A percentile compares a stretch with the other conserved stretches of the same genome.
Evolutionary conservation across 2,113 vertebrate species (phyloP).

Genomic region (Monarcha castaneiventris): DNA sequence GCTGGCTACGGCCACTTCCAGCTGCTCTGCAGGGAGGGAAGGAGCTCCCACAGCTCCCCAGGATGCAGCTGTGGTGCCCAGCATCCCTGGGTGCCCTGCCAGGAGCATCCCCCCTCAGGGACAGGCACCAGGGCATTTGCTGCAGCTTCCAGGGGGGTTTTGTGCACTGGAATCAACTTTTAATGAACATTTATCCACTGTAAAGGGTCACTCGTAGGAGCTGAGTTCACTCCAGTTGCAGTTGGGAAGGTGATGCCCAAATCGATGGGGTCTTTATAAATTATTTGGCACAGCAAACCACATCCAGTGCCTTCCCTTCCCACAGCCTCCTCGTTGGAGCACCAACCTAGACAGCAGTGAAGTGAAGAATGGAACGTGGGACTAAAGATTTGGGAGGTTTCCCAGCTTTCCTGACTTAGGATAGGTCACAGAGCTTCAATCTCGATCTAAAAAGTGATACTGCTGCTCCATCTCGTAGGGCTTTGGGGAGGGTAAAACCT

Average conservation of each 20-base stretch:
- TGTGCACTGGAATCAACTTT: neutral
- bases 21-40: neutral
- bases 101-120: neutral
- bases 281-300: neutral
- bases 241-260: neutral
- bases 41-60: accelerated
- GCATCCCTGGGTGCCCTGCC: neutral
- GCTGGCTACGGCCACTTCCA: neutral
- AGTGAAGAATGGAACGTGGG: neutral
- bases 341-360: accelerated
- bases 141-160: neutral
- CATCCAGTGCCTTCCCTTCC: neutral
- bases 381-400: neutral
- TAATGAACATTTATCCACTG: neutral
- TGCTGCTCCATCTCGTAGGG: neutral
- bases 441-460: neutral
- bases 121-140: accelerated
- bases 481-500: neutral
- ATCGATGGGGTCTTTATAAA: neutral
- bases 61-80: neutral
- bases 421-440: neutral
- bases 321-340: neutral
- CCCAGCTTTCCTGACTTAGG: neutral
- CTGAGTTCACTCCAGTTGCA: neutral
- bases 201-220: neutral